Base-by-base conservation (phyloP, 2,113 vertebrate species). In the Xyrauchen texanus region DNA sequence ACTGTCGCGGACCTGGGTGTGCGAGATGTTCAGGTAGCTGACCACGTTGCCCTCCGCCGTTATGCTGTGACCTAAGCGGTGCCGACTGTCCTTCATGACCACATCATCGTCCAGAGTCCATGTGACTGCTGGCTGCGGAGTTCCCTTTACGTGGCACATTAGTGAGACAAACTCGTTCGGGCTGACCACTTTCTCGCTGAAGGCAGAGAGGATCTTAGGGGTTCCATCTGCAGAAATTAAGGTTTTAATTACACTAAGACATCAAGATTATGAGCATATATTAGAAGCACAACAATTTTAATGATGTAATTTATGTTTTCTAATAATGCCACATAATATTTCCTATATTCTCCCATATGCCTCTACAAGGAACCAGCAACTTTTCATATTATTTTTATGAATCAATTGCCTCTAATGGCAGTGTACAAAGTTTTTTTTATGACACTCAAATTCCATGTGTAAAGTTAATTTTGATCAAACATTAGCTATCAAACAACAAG, bases 11-110 rank as follows among this genome's bases (percentile, higher is more conserved):
- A 99, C 98, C 92, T 96, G 96, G 53, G 96, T 94, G 92, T 93
- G 96, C 15, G 96, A 96, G 90, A 99, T 95, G 72, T 99, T 99
- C 86, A 99, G 95, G 92, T 98, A 97, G 92, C 97, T 99, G 92
- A 97, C 91, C 88, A 99, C 94, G 3, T 97, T 96, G 68, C 96
- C 97, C 86, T 99, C 96, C 0, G 95, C 94, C 0, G 95, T 98
- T 92, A 98, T 95, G 84, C 95, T 95, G 90, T 98, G 96, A 86
- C 96, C 96, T 91, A 96, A 92, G 82, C 97, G 94, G 88, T 98
- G 97, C 80, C 95, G 94, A 82, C 93, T 90, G 3, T 97, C 96
- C 88, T 98, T 98, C 83, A 94, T 91, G 58, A 98, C 94, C 0
- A 95, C 93, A 76, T 99, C 97, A n/a, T 98, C 98, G 0, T 99